A percentile compares a stretch with the other conserved stretches of the same genome.
Evolutionary conservation across 2,888 invertebrate species (phyloP).

Genomic region (Acleris literana): DNA sequence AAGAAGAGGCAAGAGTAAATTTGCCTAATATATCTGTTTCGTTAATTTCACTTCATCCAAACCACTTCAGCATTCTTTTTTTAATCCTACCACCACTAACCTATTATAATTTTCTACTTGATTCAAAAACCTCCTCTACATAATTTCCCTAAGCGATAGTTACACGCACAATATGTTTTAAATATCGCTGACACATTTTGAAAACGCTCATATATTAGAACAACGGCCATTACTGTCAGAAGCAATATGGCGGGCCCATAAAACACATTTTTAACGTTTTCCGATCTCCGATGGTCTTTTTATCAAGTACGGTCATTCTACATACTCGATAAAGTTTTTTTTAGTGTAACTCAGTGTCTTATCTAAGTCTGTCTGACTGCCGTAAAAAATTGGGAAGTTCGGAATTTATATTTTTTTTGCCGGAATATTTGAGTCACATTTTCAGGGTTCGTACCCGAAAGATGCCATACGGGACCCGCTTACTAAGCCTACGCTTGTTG

Average conservation of each 20-base stretch:
- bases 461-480: too few species aligned
- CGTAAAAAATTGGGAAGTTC: neutral
- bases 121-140: conserved; percentile 3
- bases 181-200: conserved; percentile 46
- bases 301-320: conserved; percentile 58
- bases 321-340: conserved; percentile 40
- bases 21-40: too few species aligned
- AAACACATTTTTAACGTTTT: conserved; percentile 66
- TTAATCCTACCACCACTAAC: too few species aligned
- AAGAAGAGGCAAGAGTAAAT: too few species aligned
- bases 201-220: conserved; percentile 56
- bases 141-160: conserved; percentile 21
- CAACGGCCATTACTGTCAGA: conserved; percentile 66
- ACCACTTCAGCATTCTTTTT: too few species aligned
- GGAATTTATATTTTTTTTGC: too few species aligned
- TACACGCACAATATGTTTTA: conserved; percentile 30
- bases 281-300: conserved; percentile 46
- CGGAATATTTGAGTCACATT: too few species aligned
- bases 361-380: conserved; percentile 35
- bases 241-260: conserved; percentile 61
- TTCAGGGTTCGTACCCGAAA: too few species aligned
- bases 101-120: neutral
- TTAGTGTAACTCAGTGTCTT: conserved; percentile 41
- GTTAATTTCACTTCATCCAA: too few species aligned
- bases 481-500: too few species aligned